phyloP scores from a whole-genome alignment of 2,113 vertebrate genomes.

The Amblyopsis rosae region DNA sequence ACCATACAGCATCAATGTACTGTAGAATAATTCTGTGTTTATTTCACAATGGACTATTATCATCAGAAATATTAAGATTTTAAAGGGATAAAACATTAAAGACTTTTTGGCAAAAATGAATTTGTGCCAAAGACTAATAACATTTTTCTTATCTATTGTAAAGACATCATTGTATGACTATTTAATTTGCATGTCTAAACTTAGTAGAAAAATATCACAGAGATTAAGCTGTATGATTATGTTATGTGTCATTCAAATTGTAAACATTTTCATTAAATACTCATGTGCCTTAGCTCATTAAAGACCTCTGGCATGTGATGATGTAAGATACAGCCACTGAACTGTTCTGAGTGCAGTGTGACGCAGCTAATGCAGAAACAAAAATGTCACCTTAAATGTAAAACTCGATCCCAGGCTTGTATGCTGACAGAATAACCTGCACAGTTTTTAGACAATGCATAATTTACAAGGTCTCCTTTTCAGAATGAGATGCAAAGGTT shows the following conservation, averaged over 20 bases:
- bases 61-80: no score
- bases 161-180: background rate
- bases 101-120: no score
- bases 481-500: conserved; percentile 21
- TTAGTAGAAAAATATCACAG: background rate
- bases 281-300: background rate
- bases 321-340: conserved; percentile 5
- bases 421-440: conserved; percentile 49
- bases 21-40: no score
- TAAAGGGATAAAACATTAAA: no score
- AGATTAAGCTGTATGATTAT: background rate
- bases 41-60: no score
- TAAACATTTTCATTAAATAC: no score
- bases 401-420: conserved; percentile 17
- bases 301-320: background rate
- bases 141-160: no score
- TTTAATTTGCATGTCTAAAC: background rate
- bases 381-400: conserved; percentile 25
- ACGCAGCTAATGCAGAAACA: conserved; percentile 16
- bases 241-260: background rate
- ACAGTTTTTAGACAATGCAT: conserved; percentile 49
- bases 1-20: no score
- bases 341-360: background rate
- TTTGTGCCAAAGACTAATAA: no score
- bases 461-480: conserved; percentile 49